These are phyloP conservation scores for Ursus arctos DNA, from an alignment of 2,113 vertebrate genomes.

Conservation along the genomic window DNA sequence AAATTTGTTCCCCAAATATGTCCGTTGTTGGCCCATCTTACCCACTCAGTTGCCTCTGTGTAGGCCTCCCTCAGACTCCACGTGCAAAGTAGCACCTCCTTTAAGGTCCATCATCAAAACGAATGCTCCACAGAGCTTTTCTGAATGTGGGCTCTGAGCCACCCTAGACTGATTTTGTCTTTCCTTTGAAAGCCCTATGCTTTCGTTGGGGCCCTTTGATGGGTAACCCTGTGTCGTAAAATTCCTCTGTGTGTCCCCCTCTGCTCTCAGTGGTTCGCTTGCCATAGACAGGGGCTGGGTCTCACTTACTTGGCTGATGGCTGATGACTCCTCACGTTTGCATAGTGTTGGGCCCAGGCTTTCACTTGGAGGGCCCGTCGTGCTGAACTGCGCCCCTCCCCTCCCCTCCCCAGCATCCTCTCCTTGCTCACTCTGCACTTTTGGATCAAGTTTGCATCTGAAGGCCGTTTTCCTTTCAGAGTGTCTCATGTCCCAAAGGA, in stretches of 20 bases:
- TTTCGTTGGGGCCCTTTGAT: neutral
- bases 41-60: fast-evolving
- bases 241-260: neutral
- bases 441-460: neutral
- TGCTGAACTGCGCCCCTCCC: neutral
- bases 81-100: fast-evolving
- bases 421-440: neutral
- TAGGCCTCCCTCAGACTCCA: neutral
- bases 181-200: neutral
- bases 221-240: neutral
- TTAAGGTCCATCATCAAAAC: fast-evolving
- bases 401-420: fast-evolving
- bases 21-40: neutral
- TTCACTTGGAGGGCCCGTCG: fast-evolving
- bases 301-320: neutral
- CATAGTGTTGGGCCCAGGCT: fast-evolving
- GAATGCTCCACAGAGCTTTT: neutral
- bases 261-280: neutral
- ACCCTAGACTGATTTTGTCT: neutral
- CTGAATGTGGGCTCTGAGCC: neutral
- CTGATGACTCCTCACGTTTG: fast-evolving
- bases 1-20: fast-evolving
- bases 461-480: neutral
- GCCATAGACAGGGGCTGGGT: too few relatives aligned
- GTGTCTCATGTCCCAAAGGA: neutral